Evolutionary conservation across 2,888 invertebrate genomes (phyloP).

Genomic region (Stomorhina lunata): DNA sequence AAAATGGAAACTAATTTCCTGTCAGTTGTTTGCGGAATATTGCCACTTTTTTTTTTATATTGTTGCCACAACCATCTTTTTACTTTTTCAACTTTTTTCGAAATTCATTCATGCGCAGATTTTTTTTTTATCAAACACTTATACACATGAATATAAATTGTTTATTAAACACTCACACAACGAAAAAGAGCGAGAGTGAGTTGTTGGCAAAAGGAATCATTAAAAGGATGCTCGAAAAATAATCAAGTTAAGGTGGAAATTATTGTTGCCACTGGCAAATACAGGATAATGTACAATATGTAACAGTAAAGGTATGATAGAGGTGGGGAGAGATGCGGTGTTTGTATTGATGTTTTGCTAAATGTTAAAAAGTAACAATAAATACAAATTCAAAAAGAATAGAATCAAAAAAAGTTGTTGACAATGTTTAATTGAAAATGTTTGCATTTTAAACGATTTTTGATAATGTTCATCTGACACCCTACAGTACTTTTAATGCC

Average conservation of each 20-base stretch:
- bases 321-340: background rate
- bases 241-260: conserved; percentile 56
- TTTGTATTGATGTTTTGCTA: background rate
- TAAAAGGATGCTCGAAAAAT: conserved; percentile 19
- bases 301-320: too few relatives aligned
- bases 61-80: conserved; percentile 62
- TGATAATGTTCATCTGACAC: conserved; percentile 30
- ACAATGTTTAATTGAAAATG: conserved; percentile 79
- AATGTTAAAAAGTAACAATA: conserved; percentile 31
- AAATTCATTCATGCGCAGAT: conserved; percentile 66
- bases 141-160: conserved; percentile 70
- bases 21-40: conserved; percentile 76
- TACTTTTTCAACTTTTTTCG: conserved; percentile 69
- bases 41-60: conserved; percentile 52
- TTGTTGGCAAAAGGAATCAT: background rate
- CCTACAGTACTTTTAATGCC: conserved; percentile 3
- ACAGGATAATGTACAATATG: conserved; percentile 46
- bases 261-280: conserved; percentile 42
- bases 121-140: conserved; percentile 62
- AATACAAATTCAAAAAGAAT: conserved; percentile 27
- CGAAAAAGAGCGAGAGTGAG: background rate
- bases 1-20: conserved; percentile 80
- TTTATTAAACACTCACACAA: conserved; percentile 50
- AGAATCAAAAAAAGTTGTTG: conserved; percentile 55
- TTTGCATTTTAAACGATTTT: conserved; percentile 79